Conservation (phyloP, 1,140 invertebrate species). For the Whitmania pigra region DNA sequence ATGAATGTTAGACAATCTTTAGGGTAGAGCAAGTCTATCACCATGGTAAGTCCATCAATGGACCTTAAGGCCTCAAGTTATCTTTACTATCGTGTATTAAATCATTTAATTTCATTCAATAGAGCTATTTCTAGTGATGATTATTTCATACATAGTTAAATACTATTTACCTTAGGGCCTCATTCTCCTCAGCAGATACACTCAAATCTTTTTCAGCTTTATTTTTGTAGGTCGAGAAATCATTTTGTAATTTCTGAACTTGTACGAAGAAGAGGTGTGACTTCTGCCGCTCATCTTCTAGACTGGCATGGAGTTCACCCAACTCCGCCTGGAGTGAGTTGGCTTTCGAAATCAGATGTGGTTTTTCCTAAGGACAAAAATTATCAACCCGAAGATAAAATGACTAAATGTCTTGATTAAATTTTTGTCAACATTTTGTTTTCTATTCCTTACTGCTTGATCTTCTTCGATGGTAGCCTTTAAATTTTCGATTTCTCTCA, state of each 20-base stretch:
- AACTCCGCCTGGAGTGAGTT: neutral
- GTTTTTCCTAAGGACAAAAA: neutral
- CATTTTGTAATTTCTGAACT: neutral
- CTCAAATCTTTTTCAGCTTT: conserved; percentile 1
- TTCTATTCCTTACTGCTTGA: neutral
- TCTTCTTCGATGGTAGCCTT: neutral
- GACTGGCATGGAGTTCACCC: neutral
- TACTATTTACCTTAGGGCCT: neutral
- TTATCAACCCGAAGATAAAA: neutral
- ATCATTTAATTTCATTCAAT: no score
- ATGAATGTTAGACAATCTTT: no score
- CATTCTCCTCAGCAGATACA: neutral
- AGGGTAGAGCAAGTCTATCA: no score
- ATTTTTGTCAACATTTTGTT: neutral
- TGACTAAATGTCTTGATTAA: neutral
- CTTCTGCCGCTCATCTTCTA: neutral
- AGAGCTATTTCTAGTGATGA: no score
- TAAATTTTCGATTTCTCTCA: conserved; percentile 10
- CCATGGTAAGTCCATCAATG: no score
- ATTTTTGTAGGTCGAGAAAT: neutral
- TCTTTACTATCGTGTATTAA: no score
- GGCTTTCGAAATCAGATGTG: neutral
- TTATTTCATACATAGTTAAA: no score
- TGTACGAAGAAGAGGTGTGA: neutral
- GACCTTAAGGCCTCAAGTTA: no score